A percentile compares a stretch with the other conserved stretches of the same genome.
phyloP scores from a whole-genome alignment of 2,113 vertebrate species.

The Leptodactylus fuscus region DNA sequence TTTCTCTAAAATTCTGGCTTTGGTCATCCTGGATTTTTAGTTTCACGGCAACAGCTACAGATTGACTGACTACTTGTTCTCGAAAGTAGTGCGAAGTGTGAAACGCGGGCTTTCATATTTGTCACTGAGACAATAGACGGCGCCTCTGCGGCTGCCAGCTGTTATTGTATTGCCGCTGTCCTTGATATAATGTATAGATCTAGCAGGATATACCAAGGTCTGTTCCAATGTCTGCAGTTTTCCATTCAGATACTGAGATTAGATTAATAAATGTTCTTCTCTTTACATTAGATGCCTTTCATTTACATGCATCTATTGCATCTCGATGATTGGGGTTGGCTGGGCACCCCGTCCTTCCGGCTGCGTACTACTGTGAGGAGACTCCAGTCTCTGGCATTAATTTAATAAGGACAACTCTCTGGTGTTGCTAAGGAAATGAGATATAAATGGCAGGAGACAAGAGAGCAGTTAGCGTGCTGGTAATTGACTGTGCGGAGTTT shows the following conservation, averaged over 20 bases:
- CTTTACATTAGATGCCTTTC: background rate
- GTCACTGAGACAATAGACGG: background rate
- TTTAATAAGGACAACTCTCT: constrained; percentile 10
- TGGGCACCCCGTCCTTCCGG: background rate
- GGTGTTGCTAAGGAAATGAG: constrained; percentile 35
- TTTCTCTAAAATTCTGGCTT: too few species aligned
- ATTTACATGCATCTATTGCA: background rate
- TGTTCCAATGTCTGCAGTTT: background rate
- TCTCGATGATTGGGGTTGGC: background rate
- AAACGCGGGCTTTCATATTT: background rate
- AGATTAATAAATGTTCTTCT: background rate
- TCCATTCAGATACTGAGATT: too few species aligned
- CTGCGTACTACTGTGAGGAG: background rate
- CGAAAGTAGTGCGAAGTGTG: background rate
- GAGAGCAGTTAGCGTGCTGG: constrained; percentile 3
- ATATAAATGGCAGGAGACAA: constrained; percentile 22
- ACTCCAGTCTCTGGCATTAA: constrained; percentile 21
- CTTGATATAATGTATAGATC: background rate
- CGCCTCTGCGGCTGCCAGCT: background rate
- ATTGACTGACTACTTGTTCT: background rate
- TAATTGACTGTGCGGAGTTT: constrained; percentile 6
- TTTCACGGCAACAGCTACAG: too few species aligned
- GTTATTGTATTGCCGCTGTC: background rate
- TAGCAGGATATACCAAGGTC: background rate
- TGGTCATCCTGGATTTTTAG: too few species aligned